Evolutionary conservation across 1,140 invertebrate genomes (phyloP).

Genomic region (Drosophila equinoxialis): DNA sequence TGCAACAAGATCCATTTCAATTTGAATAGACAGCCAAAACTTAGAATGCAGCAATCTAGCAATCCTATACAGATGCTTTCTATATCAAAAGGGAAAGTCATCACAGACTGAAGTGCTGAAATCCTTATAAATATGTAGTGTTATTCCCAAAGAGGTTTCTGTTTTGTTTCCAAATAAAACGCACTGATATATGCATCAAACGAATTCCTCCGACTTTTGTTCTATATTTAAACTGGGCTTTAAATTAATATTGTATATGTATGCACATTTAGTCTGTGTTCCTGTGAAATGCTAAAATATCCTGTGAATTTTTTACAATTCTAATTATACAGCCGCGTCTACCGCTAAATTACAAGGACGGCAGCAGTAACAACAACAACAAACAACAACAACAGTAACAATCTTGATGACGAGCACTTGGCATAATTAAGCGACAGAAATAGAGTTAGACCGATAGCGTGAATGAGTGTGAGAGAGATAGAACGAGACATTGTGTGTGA

Average conservation of each 20-base stretch:
- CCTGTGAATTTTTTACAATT: conserved; percentile 59
- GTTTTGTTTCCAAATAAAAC: too few species aligned
- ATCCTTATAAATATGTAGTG: too few species aligned
- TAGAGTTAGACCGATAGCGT: conserved; percentile 1
- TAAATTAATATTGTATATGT: neutral
- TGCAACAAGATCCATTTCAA: too few species aligned
- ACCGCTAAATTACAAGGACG: conserved; percentile 69
- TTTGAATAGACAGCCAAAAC: too few species aligned
- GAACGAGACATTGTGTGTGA: conserved; percentile 39
- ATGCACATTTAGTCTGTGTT: neutral
- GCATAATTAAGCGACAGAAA: conserved; percentile 71
- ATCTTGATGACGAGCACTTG: conserved; percentile 59
- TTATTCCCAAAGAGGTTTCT: too few species aligned
- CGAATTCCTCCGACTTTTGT: too few species aligned
- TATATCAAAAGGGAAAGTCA: too few species aligned
- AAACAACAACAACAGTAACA: conserved; percentile 30
- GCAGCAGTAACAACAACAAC: conserved; percentile 37
- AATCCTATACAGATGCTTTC: too few species aligned
- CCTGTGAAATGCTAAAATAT: conserved; percentile 22
- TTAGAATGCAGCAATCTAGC: too few species aligned
- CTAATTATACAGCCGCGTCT: conserved; percentile 75
- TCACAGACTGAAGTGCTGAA: too few species aligned
- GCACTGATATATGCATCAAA: too few species aligned
- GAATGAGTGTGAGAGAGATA: neutral
- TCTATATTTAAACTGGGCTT: neutral